These are phyloP conservation scores for Athalia rosae DNA, from an alignment of 2,888 invertebrate genomes.

Conservation along the genomic window DNA sequence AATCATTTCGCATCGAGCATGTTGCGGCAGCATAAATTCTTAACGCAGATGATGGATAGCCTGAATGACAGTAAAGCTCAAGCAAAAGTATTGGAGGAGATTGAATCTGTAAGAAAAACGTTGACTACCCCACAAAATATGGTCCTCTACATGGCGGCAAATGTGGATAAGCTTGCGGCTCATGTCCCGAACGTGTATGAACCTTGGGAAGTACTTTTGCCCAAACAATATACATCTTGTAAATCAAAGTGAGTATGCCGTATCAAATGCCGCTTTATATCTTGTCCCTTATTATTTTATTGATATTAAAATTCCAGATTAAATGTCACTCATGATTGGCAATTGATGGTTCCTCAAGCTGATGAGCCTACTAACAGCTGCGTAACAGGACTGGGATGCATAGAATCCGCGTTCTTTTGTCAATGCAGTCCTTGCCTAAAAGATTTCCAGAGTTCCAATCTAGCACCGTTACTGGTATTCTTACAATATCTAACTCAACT, in stretches of 20 bases:
- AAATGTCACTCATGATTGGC: slow-evolving; percentile 73
- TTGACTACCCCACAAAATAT: slow-evolving; percentile 79
- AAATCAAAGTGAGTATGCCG: slow-evolving; percentile 64
- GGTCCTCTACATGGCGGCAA: slow-evolving; percentile 83
- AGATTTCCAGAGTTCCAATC: slow-evolving; percentile 79
- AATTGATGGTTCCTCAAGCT: slow-evolving; percentile 70
- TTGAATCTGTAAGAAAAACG: slow-evolving; percentile 77
- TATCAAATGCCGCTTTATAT: neutral
- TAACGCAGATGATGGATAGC: slow-evolving; percentile 80
- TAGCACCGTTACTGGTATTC: slow-evolving; percentile 85
- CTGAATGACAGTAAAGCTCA: slow-evolving; percentile 75
- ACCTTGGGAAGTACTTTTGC: slow-evolving; percentile 76
- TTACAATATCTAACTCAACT: slow-evolving; percentile 91
- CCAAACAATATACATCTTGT: slow-evolving; percentile 58
- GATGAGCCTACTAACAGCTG: slow-evolving; percentile 76
- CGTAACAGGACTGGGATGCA: slow-evolving; percentile 86
- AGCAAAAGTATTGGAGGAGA: slow-evolving; percentile 72
- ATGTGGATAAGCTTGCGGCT: slow-evolving; percentile 78
- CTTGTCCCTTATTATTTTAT: neutral
- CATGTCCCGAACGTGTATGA: slow-evolving; percentile 74
- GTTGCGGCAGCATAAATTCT: slow-evolving; percentile 85
- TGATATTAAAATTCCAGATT: slow-evolving; percentile 64
- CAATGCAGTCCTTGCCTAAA: slow-evolving; percentile 82
- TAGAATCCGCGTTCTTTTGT: slow-evolving; percentile 85
- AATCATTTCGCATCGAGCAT: slow-evolving; percentile 84